These are phyloP conservation scores for Pimephales promelas DNA, from an alignment of 2,113 vertebrate genomes.

Conservation along the genomic window DNA sequence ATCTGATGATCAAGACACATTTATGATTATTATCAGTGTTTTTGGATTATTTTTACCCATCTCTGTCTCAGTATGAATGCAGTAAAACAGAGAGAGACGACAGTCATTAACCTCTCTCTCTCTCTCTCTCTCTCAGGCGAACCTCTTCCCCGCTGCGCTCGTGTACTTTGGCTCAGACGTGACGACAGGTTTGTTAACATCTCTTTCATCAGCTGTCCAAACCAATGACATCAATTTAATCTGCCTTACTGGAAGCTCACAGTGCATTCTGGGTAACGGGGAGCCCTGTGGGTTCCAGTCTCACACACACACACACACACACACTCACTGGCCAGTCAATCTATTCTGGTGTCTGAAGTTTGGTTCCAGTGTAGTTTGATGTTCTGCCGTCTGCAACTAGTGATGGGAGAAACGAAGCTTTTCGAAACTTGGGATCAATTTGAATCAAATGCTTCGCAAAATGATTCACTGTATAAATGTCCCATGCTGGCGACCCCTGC, in stretches of 20 bases:
- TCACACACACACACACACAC: neutral
- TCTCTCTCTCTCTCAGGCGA: constrained; percentile 75
- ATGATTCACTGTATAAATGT: no score
- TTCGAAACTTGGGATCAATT: no score
- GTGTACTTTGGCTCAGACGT: constrained; percentile 87
- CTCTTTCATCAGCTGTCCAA: constrained; percentile 47
- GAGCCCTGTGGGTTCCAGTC: neutral
- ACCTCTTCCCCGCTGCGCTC: constrained; percentile 91
- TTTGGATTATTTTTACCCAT: no score
- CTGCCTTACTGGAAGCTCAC: constrained; percentile 31
- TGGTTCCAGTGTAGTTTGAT: neutral
- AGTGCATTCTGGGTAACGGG: constrained; percentile 46
- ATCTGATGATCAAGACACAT: no score
- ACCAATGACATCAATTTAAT: constrained; percentile 35
- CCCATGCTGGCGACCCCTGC: no score
- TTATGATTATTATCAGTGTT: no score
- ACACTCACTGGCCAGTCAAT: neutral
- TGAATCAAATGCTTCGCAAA: no score
- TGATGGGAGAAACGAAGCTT: no score
- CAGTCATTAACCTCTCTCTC: no score
- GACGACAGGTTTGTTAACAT: constrained; percentile 76
- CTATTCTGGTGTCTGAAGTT: neutral
- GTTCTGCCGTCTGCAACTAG: no score
- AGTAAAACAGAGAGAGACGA: no score
- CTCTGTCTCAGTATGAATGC: no score